A percentile compares a stretch with the other conserved stretches of the same genome.
Conservation (phyloP, 1,140 invertebrate genomes). For the Trichonephila inaurata region DNA sequence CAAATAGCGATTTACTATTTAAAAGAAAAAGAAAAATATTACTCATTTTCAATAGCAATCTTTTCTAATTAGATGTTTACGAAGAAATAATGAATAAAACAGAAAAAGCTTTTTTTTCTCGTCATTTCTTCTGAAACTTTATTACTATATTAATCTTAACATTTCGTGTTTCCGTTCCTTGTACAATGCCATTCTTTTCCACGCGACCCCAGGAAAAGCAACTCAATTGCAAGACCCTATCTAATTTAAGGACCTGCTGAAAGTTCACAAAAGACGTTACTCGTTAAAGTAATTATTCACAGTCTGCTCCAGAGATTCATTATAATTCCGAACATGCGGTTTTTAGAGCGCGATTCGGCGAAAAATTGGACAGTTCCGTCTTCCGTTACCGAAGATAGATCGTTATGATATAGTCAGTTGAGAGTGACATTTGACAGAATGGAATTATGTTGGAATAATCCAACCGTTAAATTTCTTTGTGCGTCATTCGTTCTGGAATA, state of each 20-base stretch:
- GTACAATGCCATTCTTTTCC: background rate
- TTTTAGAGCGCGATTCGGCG: background rate
- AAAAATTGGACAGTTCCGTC: constrained; percentile 20
- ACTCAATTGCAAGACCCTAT: background rate
- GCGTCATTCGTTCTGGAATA: background rate
- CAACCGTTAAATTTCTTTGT: background rate
- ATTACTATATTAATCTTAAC: background rate
- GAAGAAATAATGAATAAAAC: too few relatives aligned
- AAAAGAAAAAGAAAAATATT: too few relatives aligned
- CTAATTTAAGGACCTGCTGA: background rate
- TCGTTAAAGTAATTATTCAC: background rate
- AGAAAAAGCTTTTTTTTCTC: too few relatives aligned
- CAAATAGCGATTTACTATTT: too few relatives aligned
- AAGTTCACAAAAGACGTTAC: background rate
- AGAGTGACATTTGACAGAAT: background rate
- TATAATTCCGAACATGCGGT: background rate
- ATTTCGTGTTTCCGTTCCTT: background rate
- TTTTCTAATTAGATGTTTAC: too few relatives aligned
- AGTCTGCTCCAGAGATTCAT: background rate
- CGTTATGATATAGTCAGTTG: background rate
- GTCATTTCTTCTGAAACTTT: too few relatives aligned
- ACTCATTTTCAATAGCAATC: too few relatives aligned
- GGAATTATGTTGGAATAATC: background rate
- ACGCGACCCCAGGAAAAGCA: background rate
- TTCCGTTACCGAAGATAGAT: background rate